A percentile compares a stretch with the other conserved stretches of the same genome.
These are phyloP conservation scores for Akabosia matsudoensis DNA, from an alignment of 1,140 invertebrate genomes.

Conservation along the genomic window DNA sequence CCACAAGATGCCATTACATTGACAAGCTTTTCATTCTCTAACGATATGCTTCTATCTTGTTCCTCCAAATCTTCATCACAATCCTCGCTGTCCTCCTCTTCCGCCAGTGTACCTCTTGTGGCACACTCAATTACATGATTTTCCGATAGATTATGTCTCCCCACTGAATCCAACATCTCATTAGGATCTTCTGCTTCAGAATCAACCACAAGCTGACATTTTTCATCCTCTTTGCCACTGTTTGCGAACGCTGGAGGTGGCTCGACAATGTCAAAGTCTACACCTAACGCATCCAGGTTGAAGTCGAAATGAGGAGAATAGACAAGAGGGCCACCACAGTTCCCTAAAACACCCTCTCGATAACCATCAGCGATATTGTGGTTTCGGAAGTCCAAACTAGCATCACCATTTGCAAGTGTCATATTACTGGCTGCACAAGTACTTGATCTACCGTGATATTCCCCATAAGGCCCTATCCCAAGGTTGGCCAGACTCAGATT, in stretches of 20 bases:
- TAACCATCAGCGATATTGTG: not conserved
- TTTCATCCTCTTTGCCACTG: slow-evolving; percentile 6
- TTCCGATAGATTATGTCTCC: slow-evolving; percentile 18
- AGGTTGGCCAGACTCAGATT: slow-evolving; percentile 23
- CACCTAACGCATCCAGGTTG: slow-evolving; percentile 20
- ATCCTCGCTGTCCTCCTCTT: not conserved
- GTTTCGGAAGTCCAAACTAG: not conserved
- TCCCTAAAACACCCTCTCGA: not conserved
- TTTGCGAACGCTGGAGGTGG: slow-evolving; percentile 19
- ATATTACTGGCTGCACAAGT: not conserved
- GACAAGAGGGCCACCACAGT: not conserved
- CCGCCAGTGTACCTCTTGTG: not conserved
- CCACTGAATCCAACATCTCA: not conserved
- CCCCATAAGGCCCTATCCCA: slow-evolving; percentile 17
- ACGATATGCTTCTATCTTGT: not conserved
- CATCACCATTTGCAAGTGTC: not conserved
- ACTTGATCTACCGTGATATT: not conserved
- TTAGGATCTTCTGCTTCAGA: slow-evolving; percentile 20
- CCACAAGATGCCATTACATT: not conserved
- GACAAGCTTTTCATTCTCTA: not conserved
- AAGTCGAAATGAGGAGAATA: slow-evolving; percentile 10
- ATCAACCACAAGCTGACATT: slow-evolving; percentile 25
- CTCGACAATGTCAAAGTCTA: slow-evolving; percentile 27
- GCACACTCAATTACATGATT: not conserved
- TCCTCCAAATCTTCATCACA: not conserved